Evolutionary conservation across 2,797 vertebrate genomes (phyloP).

Genomic region (Pitangus sulphuratus): DNA sequence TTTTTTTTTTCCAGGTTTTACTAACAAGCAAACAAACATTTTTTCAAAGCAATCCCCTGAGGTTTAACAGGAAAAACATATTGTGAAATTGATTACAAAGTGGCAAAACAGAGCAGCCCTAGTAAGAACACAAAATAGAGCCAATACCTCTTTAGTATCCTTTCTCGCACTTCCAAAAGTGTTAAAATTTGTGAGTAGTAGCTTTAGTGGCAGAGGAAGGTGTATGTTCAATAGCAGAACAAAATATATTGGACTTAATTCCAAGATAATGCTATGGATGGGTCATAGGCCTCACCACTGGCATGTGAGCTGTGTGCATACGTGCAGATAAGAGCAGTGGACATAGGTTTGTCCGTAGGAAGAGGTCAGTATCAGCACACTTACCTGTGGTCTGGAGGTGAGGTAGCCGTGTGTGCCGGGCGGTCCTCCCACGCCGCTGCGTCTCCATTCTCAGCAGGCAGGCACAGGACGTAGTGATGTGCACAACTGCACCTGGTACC

Average conservation of each 20-base stretch:
- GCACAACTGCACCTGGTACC: background rate
- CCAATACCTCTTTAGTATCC: background rate
- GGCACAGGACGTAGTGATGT: rapidly evolving
- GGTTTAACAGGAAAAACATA: background rate
- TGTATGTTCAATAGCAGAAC: rapidly evolving
- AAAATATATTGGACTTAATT: background rate
- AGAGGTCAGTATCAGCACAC: background rate
- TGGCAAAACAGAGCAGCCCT: background rate
- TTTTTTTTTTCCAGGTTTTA: background rate
- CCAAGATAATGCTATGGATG: background rate
- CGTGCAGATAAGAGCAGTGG: background rate
- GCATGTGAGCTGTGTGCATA: background rate
- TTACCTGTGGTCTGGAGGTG: background rate
- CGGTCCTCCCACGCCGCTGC: background rate
- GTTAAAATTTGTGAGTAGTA: background rate
- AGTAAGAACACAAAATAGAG: background rate
- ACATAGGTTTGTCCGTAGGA: background rate
- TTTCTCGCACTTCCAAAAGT: background rate
- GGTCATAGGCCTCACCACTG: background rate
- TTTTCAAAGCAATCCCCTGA: background rate
- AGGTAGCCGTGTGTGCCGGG: background rate
- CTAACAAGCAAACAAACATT: background rate
- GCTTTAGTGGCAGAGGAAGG: background rate
- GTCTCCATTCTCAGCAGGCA: background rate
- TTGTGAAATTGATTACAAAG: background rate